These are phyloP conservation scores for Corapipo altera DNA, from an alignment of 2,113 vertebrate species.

Conservation along the genomic window DNA sequence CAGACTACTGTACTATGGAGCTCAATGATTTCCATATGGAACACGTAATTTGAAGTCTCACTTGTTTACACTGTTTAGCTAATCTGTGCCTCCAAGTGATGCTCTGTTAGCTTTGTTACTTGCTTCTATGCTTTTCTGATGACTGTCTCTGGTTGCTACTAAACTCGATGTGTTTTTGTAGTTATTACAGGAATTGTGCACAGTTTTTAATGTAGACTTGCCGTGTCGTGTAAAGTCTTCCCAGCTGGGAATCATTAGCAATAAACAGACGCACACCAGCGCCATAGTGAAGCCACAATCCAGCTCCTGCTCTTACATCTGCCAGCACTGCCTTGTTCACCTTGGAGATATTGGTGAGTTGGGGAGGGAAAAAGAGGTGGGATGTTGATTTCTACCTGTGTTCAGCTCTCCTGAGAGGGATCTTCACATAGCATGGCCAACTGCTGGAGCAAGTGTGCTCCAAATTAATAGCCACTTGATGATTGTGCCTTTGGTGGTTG, in stretches of 20 bases:
- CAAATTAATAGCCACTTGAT: background rate
- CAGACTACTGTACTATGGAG: background rate
- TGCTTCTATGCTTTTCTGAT: background rate
- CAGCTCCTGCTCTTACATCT: constrained; percentile 99
- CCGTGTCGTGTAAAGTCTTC: constrained; percentile 96
- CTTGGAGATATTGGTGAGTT: constrained; percentile 97
- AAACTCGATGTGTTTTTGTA: constrained; percentile 53
- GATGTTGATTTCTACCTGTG: background rate
- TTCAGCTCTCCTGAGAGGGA: background rate
- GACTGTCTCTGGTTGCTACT: background rate
- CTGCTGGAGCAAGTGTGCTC: background rate
- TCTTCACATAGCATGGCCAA: background rate
- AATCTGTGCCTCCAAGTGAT: fast-evolving
- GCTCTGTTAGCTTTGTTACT: background rate
- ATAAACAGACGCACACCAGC: constrained; percentile 88
- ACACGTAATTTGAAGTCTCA: background rate
- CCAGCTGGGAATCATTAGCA: constrained; percentile 98
- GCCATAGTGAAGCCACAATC: constrained; percentile 96
- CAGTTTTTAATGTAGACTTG: constrained; percentile 98
- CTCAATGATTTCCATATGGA: background rate
- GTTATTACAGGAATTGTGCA: constrained; percentile 97
- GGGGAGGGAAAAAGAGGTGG: background rate
- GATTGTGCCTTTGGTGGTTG: background rate
- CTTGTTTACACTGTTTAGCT: background rate
- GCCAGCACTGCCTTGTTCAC: constrained; percentile 99